Evolutionary conservation across 2,888 invertebrate species (phyloP), one percentile per base, ranked within the genome.

Genomic region (Bombyx huttoni): DNA sequence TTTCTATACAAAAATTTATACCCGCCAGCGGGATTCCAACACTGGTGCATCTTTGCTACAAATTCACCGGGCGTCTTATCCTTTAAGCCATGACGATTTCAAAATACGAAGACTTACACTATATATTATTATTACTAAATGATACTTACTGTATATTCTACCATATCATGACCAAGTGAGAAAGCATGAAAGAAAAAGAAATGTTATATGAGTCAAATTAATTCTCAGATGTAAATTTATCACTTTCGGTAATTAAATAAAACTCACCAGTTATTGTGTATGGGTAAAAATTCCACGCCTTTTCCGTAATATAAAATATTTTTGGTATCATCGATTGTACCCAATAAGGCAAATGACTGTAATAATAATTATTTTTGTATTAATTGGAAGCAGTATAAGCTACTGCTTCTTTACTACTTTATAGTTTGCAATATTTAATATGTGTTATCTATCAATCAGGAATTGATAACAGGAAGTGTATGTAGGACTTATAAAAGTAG

Each of bases 271-370:
- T 97, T 51, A 94, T 92, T 14, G 97, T 97, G 67, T 92, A 96
- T 10, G 97, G 97, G 85, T 96, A 98, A 81, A 94, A 97, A 80
- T 98, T 97, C 97, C 97, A 97, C 12, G 97, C 96, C 74, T 96
- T 97, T 81, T 97, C 97, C 54, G 94, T 97, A 13, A 97, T 92
- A 81, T 97, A 98, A 85, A 97, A 97, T 74, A 97, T 93, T 78
- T 94, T 93, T 59, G 97, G 97, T 69, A 95, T 92, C 63, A 97
- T 81, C 5, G 95, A 92, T 80, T 96, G 95, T 52, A 97, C 89
- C 96, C 96, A 98, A 73, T 94, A 94, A 6, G 97, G 97, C 56
- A 97, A 90, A 66, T 96, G 95, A 74, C 96, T 96, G 82, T 49
- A 91, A 91, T 58, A 62, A 62, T 24, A 24, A 56, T 33, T 13